A percentile compares a stretch with the other conserved stretches of the same genome.
phyloP scores from a whole-genome alignment of 2,797 vertebrate genomes.

The Emydoidea blandingii region DNA sequence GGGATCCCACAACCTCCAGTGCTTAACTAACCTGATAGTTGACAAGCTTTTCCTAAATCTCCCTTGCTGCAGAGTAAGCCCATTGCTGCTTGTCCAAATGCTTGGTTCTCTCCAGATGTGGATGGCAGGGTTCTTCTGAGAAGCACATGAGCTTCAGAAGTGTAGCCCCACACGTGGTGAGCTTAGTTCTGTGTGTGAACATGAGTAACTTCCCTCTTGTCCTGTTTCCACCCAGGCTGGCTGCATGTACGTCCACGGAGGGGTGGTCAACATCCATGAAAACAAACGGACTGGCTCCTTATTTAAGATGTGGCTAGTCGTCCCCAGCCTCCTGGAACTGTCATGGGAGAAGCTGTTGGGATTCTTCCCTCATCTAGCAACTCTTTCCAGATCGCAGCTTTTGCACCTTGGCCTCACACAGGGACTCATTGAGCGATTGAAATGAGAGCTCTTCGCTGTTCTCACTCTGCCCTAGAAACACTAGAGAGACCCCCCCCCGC shows the following conservation, averaged over 20 bases:
- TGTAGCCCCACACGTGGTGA: not conserved
- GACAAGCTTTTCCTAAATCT: not conserved
- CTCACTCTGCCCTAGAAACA: slow-evolving; percentile 25
- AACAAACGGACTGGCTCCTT: slow-evolving; percentile 98
- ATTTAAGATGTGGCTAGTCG: slow-evolving; percentile 98
- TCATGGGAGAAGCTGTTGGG: slow-evolving; percentile 95
- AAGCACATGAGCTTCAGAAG: too few species aligned
- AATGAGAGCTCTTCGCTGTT: slow-evolving; percentile 81
- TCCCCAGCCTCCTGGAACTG: slow-evolving; percentile 96
- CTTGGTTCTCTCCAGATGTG: not conserved
- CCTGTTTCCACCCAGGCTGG: slow-evolving; percentile 85
- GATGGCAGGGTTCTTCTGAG: rapidly evolving
- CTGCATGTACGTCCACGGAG: slow-evolving; percentile 99
- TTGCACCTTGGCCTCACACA: slow-evolving; percentile 97
- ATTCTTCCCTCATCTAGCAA: slow-evolving; percentile 90
- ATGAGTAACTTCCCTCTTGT: not conserved
- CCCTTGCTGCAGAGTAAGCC: not conserved
- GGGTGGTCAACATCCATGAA: slow-evolving; percentile 97
- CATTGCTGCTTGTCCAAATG: not conserved
- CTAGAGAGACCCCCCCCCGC: slow-evolving; percentile 34
- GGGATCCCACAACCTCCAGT: not conserved
- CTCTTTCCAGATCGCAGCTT: slow-evolving; percentile 90
- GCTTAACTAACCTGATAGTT: not conserved
- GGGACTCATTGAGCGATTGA: slow-evolving; percentile 96
- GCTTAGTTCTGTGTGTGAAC: not conserved